These are phyloP conservation scores for Podarcis raffonei DNA, from an alignment of 2,113 vertebrate genomes.

Conservation along the genomic window DNA sequence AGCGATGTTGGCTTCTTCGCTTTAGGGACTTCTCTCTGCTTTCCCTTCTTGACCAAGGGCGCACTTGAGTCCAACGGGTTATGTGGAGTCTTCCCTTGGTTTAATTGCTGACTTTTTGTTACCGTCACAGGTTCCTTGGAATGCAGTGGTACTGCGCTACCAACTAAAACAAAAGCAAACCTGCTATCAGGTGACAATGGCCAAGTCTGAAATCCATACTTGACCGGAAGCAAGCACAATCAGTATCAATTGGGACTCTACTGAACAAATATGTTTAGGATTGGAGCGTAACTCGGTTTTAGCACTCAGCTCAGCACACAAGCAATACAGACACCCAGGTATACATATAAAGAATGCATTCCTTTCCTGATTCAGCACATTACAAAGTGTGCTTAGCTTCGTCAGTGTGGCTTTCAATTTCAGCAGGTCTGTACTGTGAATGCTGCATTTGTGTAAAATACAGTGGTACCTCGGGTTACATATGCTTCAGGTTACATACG, in stretches of 20 bases:
- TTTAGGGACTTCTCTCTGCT: slow-evolving; percentile 95
- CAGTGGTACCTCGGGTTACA: too few species aligned
- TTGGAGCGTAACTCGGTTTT: neutral
- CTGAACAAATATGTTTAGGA: neutral
- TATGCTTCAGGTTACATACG: too few species aligned
- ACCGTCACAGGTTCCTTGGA: slow-evolving; percentile 79
- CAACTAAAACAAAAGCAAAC: slow-evolving; percentile 77
- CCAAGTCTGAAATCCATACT: neutral
- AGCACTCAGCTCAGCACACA: neutral
- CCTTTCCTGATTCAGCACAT: neutral
- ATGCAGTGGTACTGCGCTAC: slow-evolving; percentile 85
- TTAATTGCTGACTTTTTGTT: slow-evolving; percentile 77
- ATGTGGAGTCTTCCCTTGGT: slow-evolving; percentile 85
- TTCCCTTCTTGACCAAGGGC: slow-evolving; percentile 94
- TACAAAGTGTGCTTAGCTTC: neutral
- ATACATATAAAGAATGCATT: neutral
- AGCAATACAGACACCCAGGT: neutral
- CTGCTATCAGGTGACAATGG: slow-evolving; percentile 11
- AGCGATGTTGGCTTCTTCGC: slow-evolving; percentile 94
- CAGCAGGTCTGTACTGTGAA: neutral
- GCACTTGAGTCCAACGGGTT: slow-evolving; percentile 96
- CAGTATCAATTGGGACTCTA: neutral
- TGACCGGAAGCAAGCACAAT: neutral
- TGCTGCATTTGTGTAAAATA: neutral
- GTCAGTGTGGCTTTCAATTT: neutral